phyloP scores from a whole-genome alignment of 2,797 vertebrate species.

The Oreonectes daqikongensis region DNA sequence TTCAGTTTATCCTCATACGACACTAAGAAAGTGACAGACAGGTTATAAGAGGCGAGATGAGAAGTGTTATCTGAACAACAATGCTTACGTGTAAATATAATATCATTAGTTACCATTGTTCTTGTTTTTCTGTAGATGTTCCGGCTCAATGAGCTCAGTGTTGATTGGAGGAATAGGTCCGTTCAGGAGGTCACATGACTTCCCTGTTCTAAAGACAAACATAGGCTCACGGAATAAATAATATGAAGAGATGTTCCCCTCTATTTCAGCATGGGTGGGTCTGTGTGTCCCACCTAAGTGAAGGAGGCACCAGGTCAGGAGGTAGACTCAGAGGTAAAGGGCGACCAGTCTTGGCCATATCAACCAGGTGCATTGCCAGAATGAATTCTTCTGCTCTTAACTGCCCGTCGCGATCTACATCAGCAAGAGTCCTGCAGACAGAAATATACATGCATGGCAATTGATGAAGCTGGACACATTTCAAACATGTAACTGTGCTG shows the following conservation, averaged over 20 bases:
- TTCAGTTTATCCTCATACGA: slow-evolving; percentile 94
- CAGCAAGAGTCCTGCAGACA: slow-evolving; percentile 85
- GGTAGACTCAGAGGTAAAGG: slow-evolving; percentile 88
- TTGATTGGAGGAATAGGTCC: slow-evolving; percentile 80
- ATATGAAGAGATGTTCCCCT: background rate
- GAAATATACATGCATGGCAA: slow-evolving; percentile 18
- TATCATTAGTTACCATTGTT: slow-evolving; percentile 75
- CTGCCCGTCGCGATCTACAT: slow-evolving; percentile 93
- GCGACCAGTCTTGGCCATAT: slow-evolving; percentile 87
- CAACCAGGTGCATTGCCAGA: slow-evolving; percentile 95
- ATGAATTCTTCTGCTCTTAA: slow-evolving; percentile 95
- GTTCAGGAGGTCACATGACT: slow-evolving; percentile 80
- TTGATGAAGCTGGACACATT: slow-evolving; percentile 11
- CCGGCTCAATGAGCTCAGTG: slow-evolving; percentile 79
- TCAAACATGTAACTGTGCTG: slow-evolving; percentile 6
- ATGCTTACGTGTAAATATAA: background rate
- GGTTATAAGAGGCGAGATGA: background rate
- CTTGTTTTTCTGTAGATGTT: slow-evolving; percentile 85
- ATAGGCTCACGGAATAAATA: slow-evolving; percentile 37
- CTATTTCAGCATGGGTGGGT: background rate
- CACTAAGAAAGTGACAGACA: slow-evolving; percentile 68
- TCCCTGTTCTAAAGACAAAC: slow-evolving; percentile 69
- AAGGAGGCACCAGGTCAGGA: slow-evolving; percentile 87
- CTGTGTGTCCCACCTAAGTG: slow-evolving; percentile 79
- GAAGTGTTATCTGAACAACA: background rate